Evolutionary conservation across 2,888 invertebrate genomes (phyloP).

Genomic region (Mythimna albipuncta): DNA sequence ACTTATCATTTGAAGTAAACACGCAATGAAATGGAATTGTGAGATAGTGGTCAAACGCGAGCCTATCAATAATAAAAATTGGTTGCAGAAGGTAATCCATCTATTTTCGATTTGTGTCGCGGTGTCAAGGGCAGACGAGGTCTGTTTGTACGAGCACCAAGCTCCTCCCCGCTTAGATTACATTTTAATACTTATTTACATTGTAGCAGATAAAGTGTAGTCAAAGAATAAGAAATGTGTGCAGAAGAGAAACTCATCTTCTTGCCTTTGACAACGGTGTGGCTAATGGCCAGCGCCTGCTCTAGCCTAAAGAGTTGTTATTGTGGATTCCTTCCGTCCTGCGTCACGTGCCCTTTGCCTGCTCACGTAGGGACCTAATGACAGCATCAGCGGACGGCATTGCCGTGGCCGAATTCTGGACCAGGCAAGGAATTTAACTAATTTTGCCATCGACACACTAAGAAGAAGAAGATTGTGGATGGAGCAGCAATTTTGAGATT

Average conservation of each 20-base stretch:
- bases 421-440: no score
- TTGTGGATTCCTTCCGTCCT: background rate
- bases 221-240: constrained; percentile 10
- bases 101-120: constrained; percentile 34
- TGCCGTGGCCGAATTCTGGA: no score
- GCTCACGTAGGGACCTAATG: no score
- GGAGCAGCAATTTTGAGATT: no score
- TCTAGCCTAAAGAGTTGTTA: background rate
- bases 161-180: constrained; percentile 30
- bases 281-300: background rate
- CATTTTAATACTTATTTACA: constrained; percentile 44
- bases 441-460: no score
- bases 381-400: no score
- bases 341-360: no score
- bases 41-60: no score
- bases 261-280: background rate
- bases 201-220: constrained; percentile 14
- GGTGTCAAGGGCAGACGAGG: constrained; percentile 62
- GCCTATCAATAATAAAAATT: background rate
- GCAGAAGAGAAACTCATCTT: background rate
- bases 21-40: constrained; percentile 10
- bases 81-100: constrained; percentile 17
- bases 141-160: constrained; percentile 19
- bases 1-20: constrained; percentile 38
- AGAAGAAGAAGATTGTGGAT: no score